Conservation (phyloP, 2,797 vertebrate genomes). For the Geotrypetes seraphini region DNA sequence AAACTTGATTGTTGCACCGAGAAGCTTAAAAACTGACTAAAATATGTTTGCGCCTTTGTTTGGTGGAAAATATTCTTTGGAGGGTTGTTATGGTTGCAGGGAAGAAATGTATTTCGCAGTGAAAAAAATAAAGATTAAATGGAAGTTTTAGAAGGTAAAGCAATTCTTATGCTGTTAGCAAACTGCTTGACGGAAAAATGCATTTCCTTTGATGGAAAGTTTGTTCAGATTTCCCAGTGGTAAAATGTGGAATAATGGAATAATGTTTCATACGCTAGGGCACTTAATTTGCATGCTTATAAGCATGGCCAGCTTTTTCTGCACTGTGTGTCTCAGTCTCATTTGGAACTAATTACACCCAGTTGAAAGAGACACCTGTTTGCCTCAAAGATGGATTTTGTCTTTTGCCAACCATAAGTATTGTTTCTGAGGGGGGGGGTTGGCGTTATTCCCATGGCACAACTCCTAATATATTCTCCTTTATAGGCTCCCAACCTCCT, state of each 20-base stretch:
- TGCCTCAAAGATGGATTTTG: too few relatives aligned
- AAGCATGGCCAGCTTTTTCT: slow-evolving; percentile 8
- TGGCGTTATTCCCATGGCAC: neutral
- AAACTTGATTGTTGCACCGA: too few relatives aligned
- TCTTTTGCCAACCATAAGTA: neutral
- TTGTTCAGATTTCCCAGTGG: slow-evolving; percentile 18
- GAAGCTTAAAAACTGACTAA: neutral
- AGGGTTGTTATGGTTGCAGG: neutral
- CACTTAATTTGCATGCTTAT: slow-evolving; percentile 26
- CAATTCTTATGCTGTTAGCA: slow-evolving; percentile 27
- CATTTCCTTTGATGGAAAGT: slow-evolving; percentile 18
- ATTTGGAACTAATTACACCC: slow-evolving; percentile 8
- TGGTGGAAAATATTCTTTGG: neutral
- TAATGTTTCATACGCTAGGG: slow-evolving; percentile 32
- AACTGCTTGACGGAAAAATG: slow-evolving; percentile 28
- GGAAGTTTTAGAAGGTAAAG: slow-evolving; percentile 12
- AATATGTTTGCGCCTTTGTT: neutral
- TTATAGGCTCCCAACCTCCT: neutral
- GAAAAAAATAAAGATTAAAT: neutral
- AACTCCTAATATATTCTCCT: neutral
- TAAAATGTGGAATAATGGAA: slow-evolving; percentile 24
- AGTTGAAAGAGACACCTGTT: too few relatives aligned
- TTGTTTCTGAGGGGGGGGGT: too few relatives aligned
- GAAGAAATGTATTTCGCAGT: neutral
- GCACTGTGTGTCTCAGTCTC: slow-evolving; percentile 10